A percentile compares a stretch with the other conserved stretches of the same genome.
phyloP scores from a whole-genome alignment of 2,888 invertebrate species.

The Lasioglossum vierecki region DNA sequence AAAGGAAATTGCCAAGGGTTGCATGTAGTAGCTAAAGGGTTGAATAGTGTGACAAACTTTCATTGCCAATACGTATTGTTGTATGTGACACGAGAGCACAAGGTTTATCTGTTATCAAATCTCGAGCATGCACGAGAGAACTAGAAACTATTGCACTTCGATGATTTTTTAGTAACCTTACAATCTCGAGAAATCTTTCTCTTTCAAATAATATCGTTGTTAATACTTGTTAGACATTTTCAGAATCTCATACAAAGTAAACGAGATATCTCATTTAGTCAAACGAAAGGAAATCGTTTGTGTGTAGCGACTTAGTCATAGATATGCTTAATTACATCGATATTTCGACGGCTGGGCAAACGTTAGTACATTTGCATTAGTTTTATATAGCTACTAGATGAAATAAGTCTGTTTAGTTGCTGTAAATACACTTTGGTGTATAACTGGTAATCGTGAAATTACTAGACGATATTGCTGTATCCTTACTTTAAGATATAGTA shows the following conservation, averaged over 20 bases:
- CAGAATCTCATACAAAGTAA: background rate
- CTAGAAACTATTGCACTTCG: background rate
- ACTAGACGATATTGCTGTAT: slow-evolving; percentile 66
- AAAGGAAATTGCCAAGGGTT: background rate
- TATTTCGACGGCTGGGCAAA: slow-evolving; percentile 73
- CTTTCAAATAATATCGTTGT: background rate
- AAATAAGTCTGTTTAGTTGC: slow-evolving; percentile 66
- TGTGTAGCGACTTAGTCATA: slow-evolving; percentile 69
- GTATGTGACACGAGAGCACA: background rate
- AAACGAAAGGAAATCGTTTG: slow-evolving; percentile 1
- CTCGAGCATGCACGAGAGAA: background rate
- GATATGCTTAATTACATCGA: slow-evolving; percentile 75
- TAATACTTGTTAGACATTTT: background rate
- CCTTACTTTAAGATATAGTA: slow-evolving; percentile 51
- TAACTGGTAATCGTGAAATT: slow-evolving; percentile 68
- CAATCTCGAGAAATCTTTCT: background rate
- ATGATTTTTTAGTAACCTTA: background rate
- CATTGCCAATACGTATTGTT: background rate
- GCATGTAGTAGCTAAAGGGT: slow-evolving; percentile 5
- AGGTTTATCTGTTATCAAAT: background rate
- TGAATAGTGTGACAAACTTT: background rate
- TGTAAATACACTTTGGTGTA: slow-evolving; percentile 68
- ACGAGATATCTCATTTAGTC: slow-evolving; percentile 9
- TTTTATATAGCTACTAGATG: slow-evolving; percentile 67
- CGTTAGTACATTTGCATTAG: slow-evolving; percentile 63